Evolutionary conservation across 92 coral and sea anemone species (phyloP), one percentile per base, ranked within the genome.

Genomic region (Nematostella vectensis): DNA sequence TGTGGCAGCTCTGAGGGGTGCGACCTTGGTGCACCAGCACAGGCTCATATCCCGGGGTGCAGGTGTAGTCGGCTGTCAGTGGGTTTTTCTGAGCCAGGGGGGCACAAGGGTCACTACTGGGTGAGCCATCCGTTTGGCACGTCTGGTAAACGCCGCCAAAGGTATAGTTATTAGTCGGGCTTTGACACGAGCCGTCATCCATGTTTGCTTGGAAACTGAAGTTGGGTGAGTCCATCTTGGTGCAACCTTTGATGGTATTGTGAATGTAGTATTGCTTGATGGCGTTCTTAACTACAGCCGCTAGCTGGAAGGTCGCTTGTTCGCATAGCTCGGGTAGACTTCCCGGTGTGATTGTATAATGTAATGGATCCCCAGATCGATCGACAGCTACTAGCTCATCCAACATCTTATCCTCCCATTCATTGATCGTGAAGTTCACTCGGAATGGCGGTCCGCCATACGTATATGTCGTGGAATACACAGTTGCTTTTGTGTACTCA

Each of bases 121-220:
- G 89, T 17, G 87, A 77, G 17, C 79, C 96, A 4, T 61, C 69
- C 24, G 47, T 49, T 38, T 44, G 15, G 45, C 96, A 88, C 16
- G 94, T 83, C 57, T 88, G 96, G 62, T 70, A 88, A 27, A 83
- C 89, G 13, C 96, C 96, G 27, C 96, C 96, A 47, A 89, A 89
- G 12, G 96, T 89, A 62, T 72, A 89, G 53, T 89, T 89, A 40
- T 80, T 84, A 15, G 64, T 59, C 8, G 85, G 76, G n/a, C 80
- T 64, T 29, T 84, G 53, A 76, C 96, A 89, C 25, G 96, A 80
- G 25, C 79, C 66, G 59, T 89, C 96, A 39, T 83, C 96, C 26
- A 83, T 58, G 52, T 78, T 80, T 19, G 96, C 94, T 59, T 88
- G 96, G 58, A 87, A 89, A 66, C 82, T 89, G 63, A 89, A 89